Percentiles rank a stretch among this genome's conserved stretches.
Conservation (phyloP, 2,113 vertebrate species). For the Abramis brama region DNA sequence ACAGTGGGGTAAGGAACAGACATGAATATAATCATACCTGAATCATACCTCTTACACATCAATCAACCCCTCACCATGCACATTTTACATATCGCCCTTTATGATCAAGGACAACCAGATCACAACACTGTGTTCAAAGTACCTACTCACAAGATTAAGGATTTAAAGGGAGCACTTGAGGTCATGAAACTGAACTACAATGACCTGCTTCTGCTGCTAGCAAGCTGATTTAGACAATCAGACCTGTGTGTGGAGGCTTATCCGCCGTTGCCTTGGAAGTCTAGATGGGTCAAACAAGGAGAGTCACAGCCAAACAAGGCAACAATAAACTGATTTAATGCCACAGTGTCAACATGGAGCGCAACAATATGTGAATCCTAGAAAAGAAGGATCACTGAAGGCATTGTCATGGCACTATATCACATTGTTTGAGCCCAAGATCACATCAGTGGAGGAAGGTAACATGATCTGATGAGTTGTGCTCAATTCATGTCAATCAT, state of each 20-base stretch:
- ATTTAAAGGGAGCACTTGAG: slow-evolving; percentile 5
- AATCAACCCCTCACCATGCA: too few relatives aligned
- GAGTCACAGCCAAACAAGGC: background rate
- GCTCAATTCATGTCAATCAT: background rate
- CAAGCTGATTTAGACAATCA: slow-evolving; percentile 13
- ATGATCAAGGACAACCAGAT: too few relatives aligned
- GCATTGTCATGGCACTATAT: background rate
- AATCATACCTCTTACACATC: too few relatives aligned
- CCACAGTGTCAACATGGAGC: background rate
- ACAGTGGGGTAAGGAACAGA: background rate
- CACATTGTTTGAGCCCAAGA: background rate
- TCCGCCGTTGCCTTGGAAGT: background rate
- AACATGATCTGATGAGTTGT: background rate
- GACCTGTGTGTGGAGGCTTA: slow-evolving; percentile 23
- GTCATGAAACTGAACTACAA: slow-evolving; percentile 3
- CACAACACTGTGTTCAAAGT: background rate
- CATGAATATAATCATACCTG: too few relatives aligned
- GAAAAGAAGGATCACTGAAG: background rate
- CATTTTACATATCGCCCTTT: too few relatives aligned
- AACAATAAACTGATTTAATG: background rate
- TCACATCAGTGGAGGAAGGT: background rate
- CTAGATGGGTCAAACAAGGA: background rate
- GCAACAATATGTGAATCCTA: background rate
- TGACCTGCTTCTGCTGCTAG: background rate
- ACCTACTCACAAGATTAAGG: background rate